Evolutionary conservation across 2,888 invertebrate genomes (phyloP), one percentile per base, ranked within the genome.

Genomic region (Xylota segnis): DNA sequence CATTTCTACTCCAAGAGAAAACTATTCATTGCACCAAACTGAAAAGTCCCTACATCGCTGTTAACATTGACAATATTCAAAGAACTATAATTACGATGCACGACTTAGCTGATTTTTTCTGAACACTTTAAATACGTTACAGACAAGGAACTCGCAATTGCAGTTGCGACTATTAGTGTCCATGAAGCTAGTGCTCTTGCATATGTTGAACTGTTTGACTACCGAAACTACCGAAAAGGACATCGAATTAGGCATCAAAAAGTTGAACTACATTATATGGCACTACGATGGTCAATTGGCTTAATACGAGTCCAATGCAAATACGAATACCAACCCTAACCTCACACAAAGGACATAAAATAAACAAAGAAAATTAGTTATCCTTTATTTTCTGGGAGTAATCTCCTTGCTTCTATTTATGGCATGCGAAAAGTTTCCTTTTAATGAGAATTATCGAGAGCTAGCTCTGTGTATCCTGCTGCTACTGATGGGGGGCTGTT

Each of bases 1-100:
- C 27, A 61, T 61, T 52, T 40, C 37, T 29, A 37, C 52, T 32
- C 12, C 27, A 23, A 4, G 27, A 50, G 37, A 12, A 72, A 32
- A 34, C 14, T 29, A 37, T 4, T 34, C 4, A 29, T 56, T 70
- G 95, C 87, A 90, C 94, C 50, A 93, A 94, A 0, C 89, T 95
- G 50, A 93, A 94, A 47, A 94, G 95, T 65, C 93, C 94, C 83
- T 91, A 94, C 43, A 94, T 96, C 89, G 91, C 89, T 0, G 95
- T 96, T 29, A 95, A 96, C 88, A 89, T 95, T 40, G 91, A 93
- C 3, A 93, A 91, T 16, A 94, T 95, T 12, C 95, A 96, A 88
- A 95, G 95, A 0, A 97, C 97, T 91, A 97, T 97, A 88, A 92
- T 97, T 75, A 93, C 96, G 89, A 93, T 97, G 56, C 92, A 94